Base-by-base conservation (phyloP, 2,113 vertebrate species). In the Oophaga pumilio region DNA sequence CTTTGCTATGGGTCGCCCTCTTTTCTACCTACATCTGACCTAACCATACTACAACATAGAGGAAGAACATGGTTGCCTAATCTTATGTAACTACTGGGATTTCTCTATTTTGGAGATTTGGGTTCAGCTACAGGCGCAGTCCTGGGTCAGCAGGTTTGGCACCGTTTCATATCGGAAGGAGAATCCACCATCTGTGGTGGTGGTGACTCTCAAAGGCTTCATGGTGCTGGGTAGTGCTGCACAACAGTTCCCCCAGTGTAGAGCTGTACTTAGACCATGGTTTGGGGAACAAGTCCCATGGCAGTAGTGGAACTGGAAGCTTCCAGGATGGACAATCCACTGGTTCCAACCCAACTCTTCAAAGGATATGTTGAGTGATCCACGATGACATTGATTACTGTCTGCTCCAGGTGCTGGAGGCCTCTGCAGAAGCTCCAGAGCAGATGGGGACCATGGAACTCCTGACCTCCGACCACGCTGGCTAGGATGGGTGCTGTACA, bases 321-420 rank as follows among this genome's bases (percentile, higher is more conserved):
- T 94, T 74, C 95, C 94, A 0, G 98, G 97, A 14, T 99, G 93
- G 28, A 98, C 94, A 0, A 99, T 98, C 98, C 98, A 99, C 73
- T 92, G 95, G 74, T 96, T 96, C 98, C 98, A 99, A 85, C 97
- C 97, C 89, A 99, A 93, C 86, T 99, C 97, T 90, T 96, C 93
- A 0, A 99, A 99, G 88, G 96, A 96, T 92, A 99, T 97, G 81
- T 97, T 95, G 12, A 97, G 91, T 59, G 95, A 91, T 0, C 92
- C 93, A 10, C 95, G 93, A 74, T 93, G 94, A 90, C 97, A 99
- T 91, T 97, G 93, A 7, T 91, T 90, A 0, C 94, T 91, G 73
- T 91, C 90, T 0, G 91, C 82, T 0, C 91, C 89, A 1, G 96
- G 95, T 88, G 91, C 90, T 0, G 96, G 95, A 0, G 96, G 95